These are phyloP conservation scores for Aspidiotus destructor DNA, from an alignment of 2,888 invertebrate species.

Conservation along the genomic window DNA sequence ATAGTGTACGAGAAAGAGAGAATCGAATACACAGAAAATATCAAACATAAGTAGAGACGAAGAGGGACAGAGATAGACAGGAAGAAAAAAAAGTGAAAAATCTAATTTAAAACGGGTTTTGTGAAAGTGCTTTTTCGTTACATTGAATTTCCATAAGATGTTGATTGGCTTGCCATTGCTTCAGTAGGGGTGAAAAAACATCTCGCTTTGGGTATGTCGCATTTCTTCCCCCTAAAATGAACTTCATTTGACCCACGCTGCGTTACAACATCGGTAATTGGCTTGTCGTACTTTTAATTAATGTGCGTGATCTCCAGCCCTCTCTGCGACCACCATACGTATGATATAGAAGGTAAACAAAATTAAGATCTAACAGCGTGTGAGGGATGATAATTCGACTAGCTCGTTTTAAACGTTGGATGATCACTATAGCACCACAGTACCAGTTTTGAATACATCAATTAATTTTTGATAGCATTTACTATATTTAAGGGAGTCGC, in stretches of 20 bases:
- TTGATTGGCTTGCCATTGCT: slow-evolving; percentile 28
- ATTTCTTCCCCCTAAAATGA: slow-evolving; percentile 20
- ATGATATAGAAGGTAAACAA: slow-evolving; percentile 7
- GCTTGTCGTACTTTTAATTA: slow-evolving; percentile 32
- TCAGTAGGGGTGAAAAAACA: slow-evolving; percentile 26
- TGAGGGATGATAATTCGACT: slow-evolving; percentile 16
- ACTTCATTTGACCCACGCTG: slow-evolving; percentile 32
- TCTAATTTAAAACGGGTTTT: slow-evolving; percentile 26
- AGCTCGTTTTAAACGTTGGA: slow-evolving; percentile 26
- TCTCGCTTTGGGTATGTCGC: neutral
- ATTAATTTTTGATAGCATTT: no score
- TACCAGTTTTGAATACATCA: slow-evolving; percentile 13
- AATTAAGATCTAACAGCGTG: neutral
- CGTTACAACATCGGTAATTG: slow-evolving; percentile 29
- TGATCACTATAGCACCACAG: slow-evolving; percentile 28
- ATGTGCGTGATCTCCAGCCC: slow-evolving; percentile 11
- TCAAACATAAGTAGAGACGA: neutral
- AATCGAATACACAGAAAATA: neutral
- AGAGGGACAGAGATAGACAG: slow-evolving; percentile 1
- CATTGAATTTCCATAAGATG: slow-evolving; percentile 33
- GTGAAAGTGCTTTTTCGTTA: slow-evolving; percentile 31
- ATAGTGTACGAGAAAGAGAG: neutral
- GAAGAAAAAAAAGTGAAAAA: slow-evolving; percentile 23
- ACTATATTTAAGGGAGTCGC: no score
- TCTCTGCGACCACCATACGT: neutral